Evolutionary conservation across 92 coral and sea anemone species (phyloP).

Genomic region (Palythoa caribaeorum): DNA sequence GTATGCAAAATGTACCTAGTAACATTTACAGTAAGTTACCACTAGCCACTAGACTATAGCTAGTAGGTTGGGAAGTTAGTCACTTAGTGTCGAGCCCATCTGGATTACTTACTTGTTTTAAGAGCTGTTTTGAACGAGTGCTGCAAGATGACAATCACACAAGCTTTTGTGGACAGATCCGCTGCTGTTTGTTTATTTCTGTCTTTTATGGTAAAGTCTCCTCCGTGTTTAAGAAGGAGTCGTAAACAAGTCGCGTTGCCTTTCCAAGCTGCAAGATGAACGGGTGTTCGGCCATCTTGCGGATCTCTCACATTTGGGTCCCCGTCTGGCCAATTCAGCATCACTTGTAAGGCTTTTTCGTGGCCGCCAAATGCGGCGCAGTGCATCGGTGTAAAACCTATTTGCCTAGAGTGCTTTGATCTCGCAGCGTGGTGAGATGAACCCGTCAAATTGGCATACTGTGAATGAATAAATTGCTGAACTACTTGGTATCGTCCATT

Average conservation of each 20-base stretch:
- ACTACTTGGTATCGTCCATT: constrained; percentile 64
- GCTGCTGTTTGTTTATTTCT: constrained; percentile 40
- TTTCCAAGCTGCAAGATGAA: constrained; percentile 80
- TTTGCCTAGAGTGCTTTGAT: constrained; percentile 40
- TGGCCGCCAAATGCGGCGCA: constrained; percentile 84
- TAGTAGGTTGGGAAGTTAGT: too few relatives aligned
- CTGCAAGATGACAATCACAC: constrained; percentile 19
- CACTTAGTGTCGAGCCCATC: too few relatives aligned
- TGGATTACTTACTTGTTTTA: not conserved
- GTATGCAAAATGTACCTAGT: too few relatives aligned
- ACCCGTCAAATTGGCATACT: constrained; percentile 61
- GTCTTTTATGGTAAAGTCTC: constrained; percentile 51
- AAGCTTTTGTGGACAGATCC: constrained; percentile 30
- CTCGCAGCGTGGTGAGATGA: constrained; percentile 56
- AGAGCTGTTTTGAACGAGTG: not conserved
- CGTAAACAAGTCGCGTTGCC: constrained; percentile 61
- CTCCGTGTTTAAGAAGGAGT: constrained; percentile 67
- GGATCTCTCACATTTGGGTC: constrained; percentile 70
- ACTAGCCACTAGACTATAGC: too few relatives aligned
- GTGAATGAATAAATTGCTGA: constrained; percentile 45
- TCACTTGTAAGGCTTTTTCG: constrained; percentile 65
- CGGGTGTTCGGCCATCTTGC: constrained; percentile 72
- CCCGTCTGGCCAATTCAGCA: constrained; percentile 79
- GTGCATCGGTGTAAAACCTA: constrained; percentile 79
- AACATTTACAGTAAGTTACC: too few relatives aligned